Percentiles rank a stretch among this genome's conserved stretches.
Conservation (phyloP, 92 coral and sea anemone genomes). For the Metridium senile region DNA sequence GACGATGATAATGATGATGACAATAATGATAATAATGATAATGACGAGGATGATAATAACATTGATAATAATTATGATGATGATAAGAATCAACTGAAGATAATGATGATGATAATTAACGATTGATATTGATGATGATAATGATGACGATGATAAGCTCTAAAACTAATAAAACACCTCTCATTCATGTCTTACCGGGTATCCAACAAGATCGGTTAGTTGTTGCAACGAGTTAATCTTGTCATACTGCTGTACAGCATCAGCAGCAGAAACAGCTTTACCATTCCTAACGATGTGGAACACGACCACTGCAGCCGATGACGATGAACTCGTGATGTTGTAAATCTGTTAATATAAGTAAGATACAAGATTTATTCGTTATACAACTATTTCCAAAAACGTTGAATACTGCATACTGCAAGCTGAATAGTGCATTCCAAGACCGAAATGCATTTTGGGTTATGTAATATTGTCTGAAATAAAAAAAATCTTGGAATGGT, state of each 20-base stretch:
- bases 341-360: slow-evolving; percentile 53
- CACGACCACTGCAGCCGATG: slow-evolving; percentile 56
- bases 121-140: not conserved
- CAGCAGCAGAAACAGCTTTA: slow-evolving; percentile 48
- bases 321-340: slow-evolving; percentile 53
- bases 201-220: slow-evolving; percentile 14
- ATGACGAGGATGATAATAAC: not conserved
- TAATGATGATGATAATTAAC: not conserved
- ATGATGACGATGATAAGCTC: not conserved
- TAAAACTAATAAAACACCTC: not conserved
- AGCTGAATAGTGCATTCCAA: too few species aligned
- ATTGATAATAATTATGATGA: not conserved
- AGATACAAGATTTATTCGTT: too few species aligned
- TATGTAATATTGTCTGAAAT: too few species aligned
- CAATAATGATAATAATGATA: too few species aligned
- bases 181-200: slow-evolving; percentile 45
- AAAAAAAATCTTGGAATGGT: too few species aligned
- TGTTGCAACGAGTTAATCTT: slow-evolving; percentile 13
- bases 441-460: too few species aligned
- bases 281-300: slow-evolving; percentile 60
- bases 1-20: slow-evolving; percentile 1
- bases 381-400: too few species aligned
- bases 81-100: too few species aligned
- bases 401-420: too few species aligned
- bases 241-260: slow-evolving; percentile 54